These are phyloP conservation scores for Myiopsitta monachus DNA, from an alignment of 2,113 vertebrate species.

Conservation along the genomic window DNA sequence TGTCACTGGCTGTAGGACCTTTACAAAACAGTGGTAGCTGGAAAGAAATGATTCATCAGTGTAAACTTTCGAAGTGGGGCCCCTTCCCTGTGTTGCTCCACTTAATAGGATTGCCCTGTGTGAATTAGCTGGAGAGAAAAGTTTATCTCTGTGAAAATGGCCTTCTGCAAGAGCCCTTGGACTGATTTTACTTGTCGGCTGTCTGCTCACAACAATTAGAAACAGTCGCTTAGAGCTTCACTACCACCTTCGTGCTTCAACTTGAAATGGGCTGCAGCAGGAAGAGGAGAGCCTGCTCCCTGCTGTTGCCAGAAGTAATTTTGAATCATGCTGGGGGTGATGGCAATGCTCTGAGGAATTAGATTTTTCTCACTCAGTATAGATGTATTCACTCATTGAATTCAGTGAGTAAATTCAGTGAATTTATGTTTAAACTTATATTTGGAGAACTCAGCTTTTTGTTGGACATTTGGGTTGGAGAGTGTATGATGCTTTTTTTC, in stretches of 20 bases:
- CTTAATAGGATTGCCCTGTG: background rate
- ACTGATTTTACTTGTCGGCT: background rate
- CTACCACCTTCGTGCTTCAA: background rate
- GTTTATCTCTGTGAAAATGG: background rate
- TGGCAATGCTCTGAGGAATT: background rate
- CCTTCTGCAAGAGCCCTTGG: background rate
- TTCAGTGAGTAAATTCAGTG: background rate
- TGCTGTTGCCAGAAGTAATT: background rate
- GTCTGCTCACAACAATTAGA: background rate
- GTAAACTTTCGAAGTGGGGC: background rate
- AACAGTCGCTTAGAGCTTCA: background rate
- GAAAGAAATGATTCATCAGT: background rate
- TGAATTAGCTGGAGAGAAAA: background rate
- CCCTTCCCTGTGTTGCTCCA: rapidly evolving
- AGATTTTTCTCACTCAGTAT: background rate
- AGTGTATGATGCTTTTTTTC: background rate
- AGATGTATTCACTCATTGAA: background rate
- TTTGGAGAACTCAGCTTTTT: background rate
- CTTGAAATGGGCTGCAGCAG: background rate
- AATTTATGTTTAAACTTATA: background rate
- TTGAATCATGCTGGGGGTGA: background rate
- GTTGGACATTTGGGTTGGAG: background rate
- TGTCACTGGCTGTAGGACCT: background rate
- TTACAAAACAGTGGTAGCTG: background rate
- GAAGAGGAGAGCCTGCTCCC: background rate